These are phyloP conservation scores for Watsonalla binaria DNA, from an alignment of 2,888 invertebrate species.

Conservation along the genomic window DNA sequence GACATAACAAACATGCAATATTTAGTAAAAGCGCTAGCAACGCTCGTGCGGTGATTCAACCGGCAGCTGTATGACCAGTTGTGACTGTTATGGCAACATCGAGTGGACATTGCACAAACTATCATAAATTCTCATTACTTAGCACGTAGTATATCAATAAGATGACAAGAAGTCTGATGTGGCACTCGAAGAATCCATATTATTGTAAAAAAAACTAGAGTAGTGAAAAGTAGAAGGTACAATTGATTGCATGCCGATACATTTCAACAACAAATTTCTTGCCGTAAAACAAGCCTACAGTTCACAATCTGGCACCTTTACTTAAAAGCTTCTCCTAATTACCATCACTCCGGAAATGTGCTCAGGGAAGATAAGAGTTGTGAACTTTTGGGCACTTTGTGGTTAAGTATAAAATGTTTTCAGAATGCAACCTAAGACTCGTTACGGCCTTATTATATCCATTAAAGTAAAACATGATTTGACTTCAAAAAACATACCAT, in stretches of 20 bases:
- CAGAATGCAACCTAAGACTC: no score
- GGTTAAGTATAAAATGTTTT: neutral
- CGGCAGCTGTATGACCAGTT: constrained; percentile 23
- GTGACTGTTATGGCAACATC: constrained; percentile 28
- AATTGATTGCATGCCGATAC: neutral
- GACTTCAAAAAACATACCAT: no score
- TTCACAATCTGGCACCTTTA: constrained; percentile 9
- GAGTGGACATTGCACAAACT: constrained; percentile 17
- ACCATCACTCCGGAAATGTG: constrained; percentile 19
- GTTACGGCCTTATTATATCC: no score
- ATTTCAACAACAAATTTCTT: neutral
- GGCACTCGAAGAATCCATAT: no score
- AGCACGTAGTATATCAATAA: neutral
- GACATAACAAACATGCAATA: neutral
- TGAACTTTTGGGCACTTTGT: constrained; percentile 13
- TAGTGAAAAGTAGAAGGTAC: neutral
- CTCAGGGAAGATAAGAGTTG: constrained; percentile 12
- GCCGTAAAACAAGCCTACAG: neutral
- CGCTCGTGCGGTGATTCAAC: constrained; percentile 23
- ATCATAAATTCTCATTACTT: constrained; percentile 21
- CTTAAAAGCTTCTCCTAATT: constrained; percentile 17
- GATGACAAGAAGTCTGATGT: neutral
- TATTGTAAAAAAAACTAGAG: no score
- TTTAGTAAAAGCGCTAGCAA: neutral
- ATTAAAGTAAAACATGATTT: no score